Evolutionary conservation across 2,113 vertebrate genomes (phyloP).

Genomic region (Rhea pennata): DNA sequence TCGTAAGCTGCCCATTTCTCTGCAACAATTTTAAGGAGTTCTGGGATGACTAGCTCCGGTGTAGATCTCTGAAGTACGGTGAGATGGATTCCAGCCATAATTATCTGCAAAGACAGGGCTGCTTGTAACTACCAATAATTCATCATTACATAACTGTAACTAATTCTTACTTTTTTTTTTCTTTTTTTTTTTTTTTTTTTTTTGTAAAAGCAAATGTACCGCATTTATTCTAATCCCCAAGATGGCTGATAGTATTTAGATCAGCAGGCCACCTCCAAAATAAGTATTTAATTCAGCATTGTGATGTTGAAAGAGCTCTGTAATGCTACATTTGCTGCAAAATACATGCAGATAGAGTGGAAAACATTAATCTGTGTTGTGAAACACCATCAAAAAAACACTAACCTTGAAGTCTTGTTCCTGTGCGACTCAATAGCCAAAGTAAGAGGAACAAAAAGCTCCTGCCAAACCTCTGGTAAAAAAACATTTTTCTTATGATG

Average conservation of each 20-base stretch:
- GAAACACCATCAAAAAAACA: not conserved
- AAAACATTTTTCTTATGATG: not conserved
- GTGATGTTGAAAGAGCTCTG: not conserved
- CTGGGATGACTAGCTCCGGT: not conserved
- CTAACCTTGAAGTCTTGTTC: not conserved
- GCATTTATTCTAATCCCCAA: not conserved
- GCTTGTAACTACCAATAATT: not conserved
- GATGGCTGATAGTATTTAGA: not conserved
- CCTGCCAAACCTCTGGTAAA: not conserved
- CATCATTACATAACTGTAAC: not conserved
- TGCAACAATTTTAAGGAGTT: not conserved
- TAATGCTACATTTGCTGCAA: not conserved
- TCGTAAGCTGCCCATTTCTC: not conserved
- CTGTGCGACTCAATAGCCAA: not conserved
- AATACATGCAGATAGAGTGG: not conserved
- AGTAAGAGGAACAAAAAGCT: slow-evolving; percentile 13
- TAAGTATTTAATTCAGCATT: not conserved
- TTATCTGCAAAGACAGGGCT: not conserved
- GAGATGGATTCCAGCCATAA: not conserved
- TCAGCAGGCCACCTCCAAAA: not conserved
- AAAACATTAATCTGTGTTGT: not conserved
- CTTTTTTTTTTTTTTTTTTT: not conserved
- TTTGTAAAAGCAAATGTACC: not conserved
- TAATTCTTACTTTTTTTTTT: not conserved
- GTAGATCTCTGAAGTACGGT: not conserved